Evolutionary conservation across 1,140 invertebrate species (phyloP).

Genomic region (Sarcophaga bullata): DNA sequence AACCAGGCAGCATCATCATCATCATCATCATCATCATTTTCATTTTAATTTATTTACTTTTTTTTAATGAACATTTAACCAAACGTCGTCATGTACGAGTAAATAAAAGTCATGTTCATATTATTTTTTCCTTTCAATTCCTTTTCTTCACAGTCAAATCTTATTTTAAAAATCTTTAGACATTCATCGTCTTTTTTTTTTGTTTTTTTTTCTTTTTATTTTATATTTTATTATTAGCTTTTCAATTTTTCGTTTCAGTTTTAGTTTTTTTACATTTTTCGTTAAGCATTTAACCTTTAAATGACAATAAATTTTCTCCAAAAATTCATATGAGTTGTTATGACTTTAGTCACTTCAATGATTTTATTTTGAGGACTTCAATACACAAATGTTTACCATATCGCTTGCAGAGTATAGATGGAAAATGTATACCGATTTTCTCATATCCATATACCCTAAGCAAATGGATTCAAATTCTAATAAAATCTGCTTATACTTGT

Average conservation of each 20-base stretch:
- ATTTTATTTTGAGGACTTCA: no score
- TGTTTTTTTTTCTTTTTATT: background rate
- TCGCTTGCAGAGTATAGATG: no score
- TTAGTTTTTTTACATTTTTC: background rate
- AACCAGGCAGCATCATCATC: constrained; percentile 14
- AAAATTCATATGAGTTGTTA: no score
- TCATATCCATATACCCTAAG: no score
- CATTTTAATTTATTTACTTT: background rate
- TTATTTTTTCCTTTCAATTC: background rate
- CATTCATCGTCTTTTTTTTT: constrained; percentile 37
- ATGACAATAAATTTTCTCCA: background rate
- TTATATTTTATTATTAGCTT: background rate
- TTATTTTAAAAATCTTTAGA: constrained; percentile 38
- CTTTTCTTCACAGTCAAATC: constrained; percentile 29
- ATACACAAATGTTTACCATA: no score
- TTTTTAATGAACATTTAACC: background rate
- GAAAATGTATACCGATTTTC: no score
- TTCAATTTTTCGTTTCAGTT: background rate
- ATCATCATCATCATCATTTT: constrained; percentile 20
- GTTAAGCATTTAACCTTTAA: background rate
- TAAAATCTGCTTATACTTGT: no score
- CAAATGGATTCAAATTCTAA: no score
- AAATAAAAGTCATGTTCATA: constrained; percentile 35
- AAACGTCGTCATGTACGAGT: constrained; percentile 5
- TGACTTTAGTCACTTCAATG: no score